These are phyloP conservation scores for Platycercus adscitus DNA, from an alignment of 2,113 vertebrate genomes.

Conservation along the genomic window DNA sequence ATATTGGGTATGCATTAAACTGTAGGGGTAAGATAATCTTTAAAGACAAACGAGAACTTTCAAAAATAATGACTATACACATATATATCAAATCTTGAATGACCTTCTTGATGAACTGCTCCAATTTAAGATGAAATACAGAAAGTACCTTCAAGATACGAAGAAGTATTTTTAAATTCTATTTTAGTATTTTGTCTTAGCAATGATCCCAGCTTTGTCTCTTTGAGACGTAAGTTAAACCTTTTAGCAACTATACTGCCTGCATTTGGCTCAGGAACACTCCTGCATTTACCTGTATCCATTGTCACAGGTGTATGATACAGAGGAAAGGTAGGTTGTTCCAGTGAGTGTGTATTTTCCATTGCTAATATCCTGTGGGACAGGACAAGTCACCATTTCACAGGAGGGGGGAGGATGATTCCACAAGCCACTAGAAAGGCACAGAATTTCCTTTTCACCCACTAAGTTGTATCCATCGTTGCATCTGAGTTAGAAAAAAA, in stretches of 20 bases:
- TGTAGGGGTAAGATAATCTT: neutral
- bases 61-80: neutral
- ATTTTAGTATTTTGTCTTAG: neutral
- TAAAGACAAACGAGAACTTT: neutral
- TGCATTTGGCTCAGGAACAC: neutral
- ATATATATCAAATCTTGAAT: neutral
- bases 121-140: neutral
- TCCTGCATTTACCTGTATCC: conserved; percentile 88
- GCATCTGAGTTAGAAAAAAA: conserved; percentile 80
- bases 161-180: neutral
- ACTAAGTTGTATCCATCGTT: conserved; percentile 83
- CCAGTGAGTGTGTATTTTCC: conserved; percentile 81
- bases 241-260: neutral
- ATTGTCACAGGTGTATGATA: conserved; percentile 83
- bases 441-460: conserved; percentile 84
- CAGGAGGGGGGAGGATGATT: conserved; percentile 83
- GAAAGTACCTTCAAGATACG: neutral
- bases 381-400: conserved; percentile 85
- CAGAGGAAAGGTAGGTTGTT: conserved; percentile 84
- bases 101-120: neutral
- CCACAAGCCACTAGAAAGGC: conserved; percentile 87
- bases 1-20: neutral
- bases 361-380: conserved; percentile 77
- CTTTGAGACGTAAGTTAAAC: neutral
- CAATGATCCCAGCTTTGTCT: neutral